Evolutionary conservation across 2,888 invertebrate species (phyloP), one percentile per base, ranked within the genome.

Genomic region (Spodoptera picta): DNA sequence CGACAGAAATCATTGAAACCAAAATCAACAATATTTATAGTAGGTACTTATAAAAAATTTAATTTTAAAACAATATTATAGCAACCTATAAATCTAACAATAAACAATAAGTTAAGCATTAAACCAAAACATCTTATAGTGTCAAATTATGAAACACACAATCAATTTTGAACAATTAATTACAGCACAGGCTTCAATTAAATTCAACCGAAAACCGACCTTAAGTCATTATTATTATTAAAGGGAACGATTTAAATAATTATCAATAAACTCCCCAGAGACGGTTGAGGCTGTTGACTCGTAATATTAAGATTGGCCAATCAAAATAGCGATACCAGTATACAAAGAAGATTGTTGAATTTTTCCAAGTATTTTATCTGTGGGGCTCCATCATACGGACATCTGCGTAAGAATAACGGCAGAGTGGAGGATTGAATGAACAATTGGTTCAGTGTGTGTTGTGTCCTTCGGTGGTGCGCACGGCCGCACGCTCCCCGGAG

Each of bases 391-490:
- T 90, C 86, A 88, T 81, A 85, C 80, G 84, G 87, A 87, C 92
- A 93, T 92, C 92, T 93, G 92, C 90, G 93, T 92, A 91, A 93
- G 93, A 93, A 92, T 92, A 90, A 93, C 91, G 90, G 83, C 87
- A 79, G 88, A 87, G 87, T 79, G 83, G 85, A 89, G 90, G 83
- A 77, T 84, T 90, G 93, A 93, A 92, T 92, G 93, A 91, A 88
- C 90, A 91, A 92, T 88, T 87, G 87, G 87, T 84, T 90, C 93
- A 94, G 94, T 94, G 87, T 92, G 90, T 90, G 89, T 83, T 89
- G 87, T 85, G 90, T 88, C 75, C 82, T 83, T 77, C 73, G 72
- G 82, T 74, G 84, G 90, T 85, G 82, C 90, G 88, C 83, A 82
- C 87, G 81, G 82, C 77, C 84, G 86, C 75, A 79, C 67, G 75